These are phyloP conservation scores for Chrysoperla carnea DNA, from an alignment of 1,140 invertebrate genomes.

Conservation along the genomic window DNA sequence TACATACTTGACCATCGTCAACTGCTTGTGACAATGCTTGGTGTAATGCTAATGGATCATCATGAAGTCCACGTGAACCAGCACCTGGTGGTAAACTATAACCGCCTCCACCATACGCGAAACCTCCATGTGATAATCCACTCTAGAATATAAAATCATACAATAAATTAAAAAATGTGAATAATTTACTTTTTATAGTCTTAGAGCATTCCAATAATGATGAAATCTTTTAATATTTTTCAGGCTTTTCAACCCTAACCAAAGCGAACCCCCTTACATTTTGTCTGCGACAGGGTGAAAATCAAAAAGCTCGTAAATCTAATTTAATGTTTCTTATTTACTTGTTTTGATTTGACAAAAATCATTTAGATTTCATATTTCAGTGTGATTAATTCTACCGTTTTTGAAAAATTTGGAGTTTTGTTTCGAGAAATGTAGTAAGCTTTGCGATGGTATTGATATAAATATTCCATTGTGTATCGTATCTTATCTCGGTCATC, in stretches of 20 bases:
- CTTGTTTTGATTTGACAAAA: no score
- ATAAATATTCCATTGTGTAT: no score
- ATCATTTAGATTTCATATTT: no score
- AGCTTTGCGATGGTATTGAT: no score
- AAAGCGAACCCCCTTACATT: background rate
- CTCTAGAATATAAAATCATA: conserved; percentile 29
- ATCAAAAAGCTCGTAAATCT: no score
- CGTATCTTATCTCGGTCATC: no score
- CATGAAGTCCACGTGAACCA: conserved; percentile 21
- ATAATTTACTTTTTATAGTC: background rate
- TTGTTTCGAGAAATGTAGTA: no score
- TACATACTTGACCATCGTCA: conserved; percentile 45
- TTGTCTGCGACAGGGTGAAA: no score
- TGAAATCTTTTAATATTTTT: conserved; percentile 2
- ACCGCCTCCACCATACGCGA: conserved; percentile 25
- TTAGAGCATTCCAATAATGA: background rate
- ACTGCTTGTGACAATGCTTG: conserved; percentile 48
- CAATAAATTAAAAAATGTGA: conserved; percentile 29
- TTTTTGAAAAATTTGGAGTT: no score
- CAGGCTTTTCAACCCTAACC: background rate
- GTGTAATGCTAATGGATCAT: conserved; percentile 42
- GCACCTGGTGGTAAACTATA: conserved; percentile 21
- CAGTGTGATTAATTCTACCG: no score
- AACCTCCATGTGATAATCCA: conserved; percentile 7
- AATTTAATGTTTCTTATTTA: no score